These are phyloP conservation scores for Verasper variegatus DNA, from an alignment of 2,113 vertebrate species.

Conservation along the genomic window DNA sequence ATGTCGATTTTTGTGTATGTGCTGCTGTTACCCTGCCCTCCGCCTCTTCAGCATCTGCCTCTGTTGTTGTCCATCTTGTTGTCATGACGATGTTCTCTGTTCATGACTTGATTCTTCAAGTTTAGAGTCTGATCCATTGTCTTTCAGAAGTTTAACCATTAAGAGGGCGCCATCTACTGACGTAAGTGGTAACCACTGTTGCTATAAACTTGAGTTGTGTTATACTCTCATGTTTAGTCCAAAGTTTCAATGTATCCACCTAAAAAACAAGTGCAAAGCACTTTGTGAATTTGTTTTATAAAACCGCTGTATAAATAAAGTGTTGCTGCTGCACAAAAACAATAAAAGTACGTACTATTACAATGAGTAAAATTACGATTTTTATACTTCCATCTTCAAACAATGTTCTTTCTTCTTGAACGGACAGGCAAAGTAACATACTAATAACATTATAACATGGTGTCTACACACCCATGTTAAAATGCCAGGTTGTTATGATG, in stretches of 20 bases:
- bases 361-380: too few species aligned
- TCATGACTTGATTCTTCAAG: background rate
- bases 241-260: background rate
- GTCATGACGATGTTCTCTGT: background rate
- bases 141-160: slow-evolving; percentile 82
- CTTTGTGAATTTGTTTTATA: too few species aligned
- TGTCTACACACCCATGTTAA: background rate
- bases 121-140: slow-evolving; percentile 21
- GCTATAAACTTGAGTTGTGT: background rate
- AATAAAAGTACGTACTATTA: too few species aligned
- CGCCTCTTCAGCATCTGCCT: slow-evolving; percentile 21
- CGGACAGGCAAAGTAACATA: too few species aligned
- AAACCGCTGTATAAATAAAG: too few species aligned
- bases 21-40: slow-evolving; percentile 32
- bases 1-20: slow-evolving; percentile 4
- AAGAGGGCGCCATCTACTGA: slow-evolving; percentile 75
- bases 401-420: too few species aligned
- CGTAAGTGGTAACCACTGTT: slow-evolving; percentile 58
- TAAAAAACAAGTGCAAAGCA: background rate
- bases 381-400: too few species aligned
- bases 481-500: too few species aligned
- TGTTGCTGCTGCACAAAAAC: too few species aligned
- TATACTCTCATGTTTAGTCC: background rate
- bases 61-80: slow-evolving; percentile 38
- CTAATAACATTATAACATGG: background rate